phyloP scores from a whole-genome alignment of 2,113 vertebrate genomes.

The Beaufortia kweichowensis region DNA sequence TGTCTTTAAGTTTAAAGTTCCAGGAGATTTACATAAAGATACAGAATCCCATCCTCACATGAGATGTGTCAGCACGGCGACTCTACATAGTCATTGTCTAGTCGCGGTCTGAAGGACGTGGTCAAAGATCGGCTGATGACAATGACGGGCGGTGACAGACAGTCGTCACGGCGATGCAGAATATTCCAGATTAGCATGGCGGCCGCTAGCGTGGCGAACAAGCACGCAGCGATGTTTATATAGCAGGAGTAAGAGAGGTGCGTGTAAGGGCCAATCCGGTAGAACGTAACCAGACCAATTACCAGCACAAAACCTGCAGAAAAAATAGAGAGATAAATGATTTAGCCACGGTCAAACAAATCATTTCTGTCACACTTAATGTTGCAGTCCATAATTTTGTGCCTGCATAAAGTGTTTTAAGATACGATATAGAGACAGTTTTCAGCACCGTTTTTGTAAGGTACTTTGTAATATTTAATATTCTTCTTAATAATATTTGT shows the following conservation, averaged over 20 bases:
- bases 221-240: constrained; percentile 90
- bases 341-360: not conserved
- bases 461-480: too few relatives aligned
- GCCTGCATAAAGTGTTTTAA: too few relatives aligned
- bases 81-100: constrained; percentile 96
- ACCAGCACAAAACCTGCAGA: constrained; percentile 91
- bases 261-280: constrained; percentile 90
- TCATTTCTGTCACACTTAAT: not conserved
- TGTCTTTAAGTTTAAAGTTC: not conserved
- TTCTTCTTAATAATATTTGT: too few relatives aligned
- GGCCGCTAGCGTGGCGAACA: constrained; percentile 88
- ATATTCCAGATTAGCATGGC: constrained; percentile 98
- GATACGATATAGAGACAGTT: too few relatives aligned
- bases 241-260: constrained; percentile 97
- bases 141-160: constrained; percentile 85
- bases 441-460: too few relatives aligned
- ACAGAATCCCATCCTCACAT: not conserved
- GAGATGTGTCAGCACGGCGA: constrained; percentile 84
- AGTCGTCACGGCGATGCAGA: constrained; percentile 94
- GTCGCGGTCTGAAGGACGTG: constrained; percentile 80
- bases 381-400: too few relatives aligned
- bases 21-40: not conserved
- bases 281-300: constrained; percentile 96
- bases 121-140: constrained; percentile 89
- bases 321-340: not conserved